Evolutionary conservation across 2,113 vertebrate genomes (phyloP).

Genomic region (Tetrax tetrax): DNA sequence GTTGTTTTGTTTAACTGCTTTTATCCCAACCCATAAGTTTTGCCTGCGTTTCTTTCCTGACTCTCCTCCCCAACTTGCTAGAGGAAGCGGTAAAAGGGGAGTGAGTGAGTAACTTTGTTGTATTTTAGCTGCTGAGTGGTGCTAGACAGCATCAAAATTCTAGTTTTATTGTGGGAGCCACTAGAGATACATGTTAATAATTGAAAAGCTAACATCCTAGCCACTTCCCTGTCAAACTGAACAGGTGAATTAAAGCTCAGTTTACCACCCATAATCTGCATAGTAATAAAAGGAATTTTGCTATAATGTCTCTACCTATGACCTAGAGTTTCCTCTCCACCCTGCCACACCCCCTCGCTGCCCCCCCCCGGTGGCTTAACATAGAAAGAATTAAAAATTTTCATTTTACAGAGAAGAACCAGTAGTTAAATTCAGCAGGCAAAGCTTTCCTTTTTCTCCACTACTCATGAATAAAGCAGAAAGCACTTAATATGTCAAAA

Average conservation of each 20-base stretch:
- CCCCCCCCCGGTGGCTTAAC: accelerated
- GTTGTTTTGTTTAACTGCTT: too few species aligned
- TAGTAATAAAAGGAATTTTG: background rate
- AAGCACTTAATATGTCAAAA: constrained; percentile 17
- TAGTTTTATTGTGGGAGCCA: background rate
- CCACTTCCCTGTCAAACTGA: background rate
- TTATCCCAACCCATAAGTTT: too few species aligned
- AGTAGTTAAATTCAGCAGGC: background rate
- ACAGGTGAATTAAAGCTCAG: background rate
- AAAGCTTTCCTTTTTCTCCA: background rate
- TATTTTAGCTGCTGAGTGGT: too few species aligned
- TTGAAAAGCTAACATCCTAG: background rate
- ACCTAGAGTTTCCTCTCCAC: background rate
- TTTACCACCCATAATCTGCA: background rate
- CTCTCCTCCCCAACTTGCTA: too few species aligned
- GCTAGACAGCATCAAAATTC: background rate
- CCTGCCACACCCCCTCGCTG: accelerated
- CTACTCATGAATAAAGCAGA: background rate
- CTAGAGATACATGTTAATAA: background rate
- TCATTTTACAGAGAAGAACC: background rate
- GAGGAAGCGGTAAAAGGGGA: too few species aligned
- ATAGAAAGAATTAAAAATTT: background rate
- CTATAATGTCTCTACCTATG: background rate
- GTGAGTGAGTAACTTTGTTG: too few species aligned
- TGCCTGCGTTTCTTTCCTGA: too few species aligned